Base-by-base conservation (phyloP, 2,888 invertebrate species). In the Argyresthia albistria region DNA sequence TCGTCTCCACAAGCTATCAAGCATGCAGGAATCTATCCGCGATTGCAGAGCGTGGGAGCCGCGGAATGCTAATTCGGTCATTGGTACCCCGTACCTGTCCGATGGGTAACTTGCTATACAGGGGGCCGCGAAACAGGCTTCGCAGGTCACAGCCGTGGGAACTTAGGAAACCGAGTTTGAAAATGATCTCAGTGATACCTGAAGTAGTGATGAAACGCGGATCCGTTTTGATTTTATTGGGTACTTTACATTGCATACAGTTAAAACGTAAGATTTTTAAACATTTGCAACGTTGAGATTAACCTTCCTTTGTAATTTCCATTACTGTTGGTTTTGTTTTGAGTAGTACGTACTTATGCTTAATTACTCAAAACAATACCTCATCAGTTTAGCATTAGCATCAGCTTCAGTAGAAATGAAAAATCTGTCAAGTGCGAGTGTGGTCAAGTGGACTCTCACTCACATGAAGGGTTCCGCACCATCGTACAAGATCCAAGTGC, bases 21-120 rank as follows among this genome's bases (percentile, higher is more conserved):
- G 78, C 86, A 84, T 84, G 84, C 80, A 86, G 83, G 86, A 86
- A 86, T 86, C 86, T 86, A 84, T 86, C 77, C 80, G 73, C 69
- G 76, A 62, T 46, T 46, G 63, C 59, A 62, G 73, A 76, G 66
- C 86, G 86, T 86, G 86, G 79, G 86, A 86, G 77, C 83, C 71
- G 58, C 60, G 63, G 77, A 86, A 86, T 86, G 86, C 70, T 77
- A 86, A 86, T 64, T 77, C 86, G 86, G 87, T 86, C 87, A 74
- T 86, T 87, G 86, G 82, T 84, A 82, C 77, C 76, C 83, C 56
- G 51, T 14, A 77, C 82, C 76, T 76, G 82, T 83, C 76, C 76
- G 66, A 64, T 62, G 61, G 51, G 25, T 25, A 25, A 25, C 25
- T 25, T 25, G 25, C 49, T 62, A 55, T 69, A 84, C 74, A 78